Evolutionary conservation across 2,888 invertebrate genomes (phyloP).

Genomic region (Epiblema foenella): DNA sequence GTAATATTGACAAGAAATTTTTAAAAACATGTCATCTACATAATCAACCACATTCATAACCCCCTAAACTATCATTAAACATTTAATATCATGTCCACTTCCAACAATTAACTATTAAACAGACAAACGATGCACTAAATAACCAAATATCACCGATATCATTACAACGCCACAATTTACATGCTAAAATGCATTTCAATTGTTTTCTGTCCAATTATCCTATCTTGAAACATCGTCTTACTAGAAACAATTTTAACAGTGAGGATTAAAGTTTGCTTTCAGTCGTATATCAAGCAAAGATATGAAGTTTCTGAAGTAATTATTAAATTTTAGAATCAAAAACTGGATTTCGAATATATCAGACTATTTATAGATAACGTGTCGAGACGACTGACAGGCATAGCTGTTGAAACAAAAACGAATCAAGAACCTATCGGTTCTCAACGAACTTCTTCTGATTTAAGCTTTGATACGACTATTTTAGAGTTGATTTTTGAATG

Average conservation of each 20-base stretch:
- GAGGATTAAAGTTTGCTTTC: neutral
- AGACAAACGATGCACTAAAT: constrained; percentile 30
- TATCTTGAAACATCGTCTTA: neutral
- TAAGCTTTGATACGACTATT: neutral
- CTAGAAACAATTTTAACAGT: neutral
- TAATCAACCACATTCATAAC: constrained; percentile 2
- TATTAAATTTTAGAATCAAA: constrained; percentile 26
- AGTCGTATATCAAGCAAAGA: neutral
- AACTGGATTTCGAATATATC: constrained; percentile 41
- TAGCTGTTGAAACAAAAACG: neutral
- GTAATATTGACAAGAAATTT: neutral
- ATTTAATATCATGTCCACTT: constrained; percentile 23
- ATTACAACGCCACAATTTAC: constrained; percentile 29
- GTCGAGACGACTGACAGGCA: constrained; percentile 23
- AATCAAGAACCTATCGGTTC: neutral
- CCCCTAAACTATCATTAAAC: constrained; percentile 15
- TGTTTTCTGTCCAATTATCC: neutral
- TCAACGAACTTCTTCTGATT: neutral
- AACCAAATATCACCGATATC: constrained; percentile 29
- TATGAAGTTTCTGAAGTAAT: neutral
- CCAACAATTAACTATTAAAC: constrained; percentile 28
- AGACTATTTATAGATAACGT: constrained; percentile 45
- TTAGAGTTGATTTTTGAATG: neutral
- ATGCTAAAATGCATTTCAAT: constrained; percentile 36
- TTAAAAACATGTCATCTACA: neutral